Percentiles rank a stretch among this genome's conserved stretches.
These are phyloP conservation scores for Todus mexicanus DNA, from an alignment of 2,797 vertebrate species.

Conservation along the genomic window DNA sequence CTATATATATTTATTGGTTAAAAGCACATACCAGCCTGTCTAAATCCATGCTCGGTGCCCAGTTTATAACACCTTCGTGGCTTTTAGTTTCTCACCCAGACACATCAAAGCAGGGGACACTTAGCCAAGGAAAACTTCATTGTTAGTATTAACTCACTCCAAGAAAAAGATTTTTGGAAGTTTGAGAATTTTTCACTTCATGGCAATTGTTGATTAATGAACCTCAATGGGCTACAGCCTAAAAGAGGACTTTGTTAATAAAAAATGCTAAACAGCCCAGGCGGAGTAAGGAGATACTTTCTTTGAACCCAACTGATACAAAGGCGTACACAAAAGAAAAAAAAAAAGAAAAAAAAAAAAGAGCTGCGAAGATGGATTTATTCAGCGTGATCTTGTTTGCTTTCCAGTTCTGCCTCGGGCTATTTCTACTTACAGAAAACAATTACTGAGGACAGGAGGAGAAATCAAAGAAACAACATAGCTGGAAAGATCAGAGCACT, in stretches of 20 bases:
- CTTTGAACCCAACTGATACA: conserved; percentile 48
- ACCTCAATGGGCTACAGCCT: conserved; percentile 45
- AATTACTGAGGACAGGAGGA: conserved; percentile 24
- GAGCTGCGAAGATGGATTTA: conserved; percentile 44
- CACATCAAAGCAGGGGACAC: conserved; percentile 56
- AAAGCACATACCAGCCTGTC: conserved; percentile 61
- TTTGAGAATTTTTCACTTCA: conserved; percentile 53
- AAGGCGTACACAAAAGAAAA: background rate
- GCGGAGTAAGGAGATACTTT: conserved; percentile 48
- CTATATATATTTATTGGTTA: conserved; percentile 24
- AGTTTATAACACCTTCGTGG: conserved; percentile 36
- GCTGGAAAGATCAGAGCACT: background rate
- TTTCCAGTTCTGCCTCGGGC: background rate
- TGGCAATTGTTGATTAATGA: conserved; percentile 60
- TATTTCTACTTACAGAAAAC: background rate
- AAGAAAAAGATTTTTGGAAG: conserved; percentile 64
- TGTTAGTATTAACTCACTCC: conserved; percentile 53
- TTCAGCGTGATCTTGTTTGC: background rate
- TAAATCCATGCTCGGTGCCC: conserved; percentile 16
- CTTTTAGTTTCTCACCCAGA: conserved; percentile 65
- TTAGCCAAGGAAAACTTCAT: conserved; percentile 65
- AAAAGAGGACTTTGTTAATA: conserved; percentile 69
- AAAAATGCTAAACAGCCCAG: conserved; percentile 50
- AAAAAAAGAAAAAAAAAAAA: conserved; percentile 9
- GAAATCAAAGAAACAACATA: conserved; percentile 19